Conservation (phyloP, 2,888 invertebrate genomes). For the Lithophane leautieri region DNA sequence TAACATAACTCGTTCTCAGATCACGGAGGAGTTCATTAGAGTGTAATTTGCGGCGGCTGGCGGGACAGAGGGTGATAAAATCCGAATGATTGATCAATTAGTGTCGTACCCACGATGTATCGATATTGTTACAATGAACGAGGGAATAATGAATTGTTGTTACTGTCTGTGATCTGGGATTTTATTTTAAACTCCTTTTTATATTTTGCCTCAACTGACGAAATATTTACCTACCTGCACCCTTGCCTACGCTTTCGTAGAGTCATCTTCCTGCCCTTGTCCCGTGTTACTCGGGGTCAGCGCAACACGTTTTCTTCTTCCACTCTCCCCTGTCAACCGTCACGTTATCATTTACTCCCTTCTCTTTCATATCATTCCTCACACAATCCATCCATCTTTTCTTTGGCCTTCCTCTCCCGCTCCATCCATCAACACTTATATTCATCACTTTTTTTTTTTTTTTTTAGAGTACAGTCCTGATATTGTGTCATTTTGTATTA, state of each 20-base stretch:
- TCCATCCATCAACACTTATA: too few species aligned
- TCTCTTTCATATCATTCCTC: too few species aligned
- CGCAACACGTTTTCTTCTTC: too few species aligned
- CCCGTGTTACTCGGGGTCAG: too few species aligned
- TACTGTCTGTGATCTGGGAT: background rate
- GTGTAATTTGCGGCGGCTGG: slow-evolving; percentile 13
- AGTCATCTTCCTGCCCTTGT: too few species aligned
- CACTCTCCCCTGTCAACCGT: too few species aligned
- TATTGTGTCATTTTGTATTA: background rate
- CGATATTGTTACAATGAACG: slow-evolving; percentile 15
- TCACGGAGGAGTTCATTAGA: slow-evolving; percentile 29
- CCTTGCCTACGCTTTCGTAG: background rate
- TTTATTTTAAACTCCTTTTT: background rate
- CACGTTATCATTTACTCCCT: too few species aligned
- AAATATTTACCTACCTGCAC: background rate
- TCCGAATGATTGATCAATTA: slow-evolving; percentile 49
- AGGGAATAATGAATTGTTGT: slow-evolving; percentile 10
- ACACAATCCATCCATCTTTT: too few species aligned
- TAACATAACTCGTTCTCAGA: background rate
- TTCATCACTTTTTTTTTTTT: too few species aligned
- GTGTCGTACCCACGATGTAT: slow-evolving; percentile 33
- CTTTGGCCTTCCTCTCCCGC: too few species aligned
- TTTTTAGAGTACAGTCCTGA: too few species aligned
- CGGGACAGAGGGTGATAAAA: slow-evolving; percentile 21
- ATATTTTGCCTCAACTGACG: background rate